These are phyloP conservation scores for Panzeria rudis DNA, from an alignment of 2,888 invertebrate species.

Conservation along the genomic window DNA sequence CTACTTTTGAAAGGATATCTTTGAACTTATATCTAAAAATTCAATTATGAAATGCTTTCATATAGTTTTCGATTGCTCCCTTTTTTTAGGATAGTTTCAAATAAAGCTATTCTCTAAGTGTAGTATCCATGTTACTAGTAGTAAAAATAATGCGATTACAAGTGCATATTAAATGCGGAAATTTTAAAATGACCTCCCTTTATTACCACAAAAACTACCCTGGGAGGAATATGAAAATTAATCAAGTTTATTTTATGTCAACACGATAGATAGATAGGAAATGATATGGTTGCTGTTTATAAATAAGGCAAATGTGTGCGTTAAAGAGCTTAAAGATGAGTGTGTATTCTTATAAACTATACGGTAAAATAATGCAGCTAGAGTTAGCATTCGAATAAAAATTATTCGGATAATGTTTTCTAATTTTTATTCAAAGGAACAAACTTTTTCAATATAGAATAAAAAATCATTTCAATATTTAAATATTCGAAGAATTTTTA, in stretches of 20 bases:
- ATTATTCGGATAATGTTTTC: no score
- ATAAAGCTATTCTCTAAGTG: conserved; percentile 9
- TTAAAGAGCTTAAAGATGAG: not conserved
- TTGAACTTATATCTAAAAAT: no score
- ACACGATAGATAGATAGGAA: conserved; percentile 73
- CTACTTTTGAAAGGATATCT: no score
- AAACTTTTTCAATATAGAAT: no score
- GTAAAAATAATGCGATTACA: not conserved
- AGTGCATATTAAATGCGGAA: conserved; percentile 50
- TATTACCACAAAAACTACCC: conserved; percentile 53
- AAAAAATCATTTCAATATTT: no score
- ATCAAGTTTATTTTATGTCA: conserved; percentile 77
- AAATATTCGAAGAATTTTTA: no score
- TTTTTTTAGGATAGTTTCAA: no score
- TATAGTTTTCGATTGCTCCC: no score
- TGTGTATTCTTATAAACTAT: not conserved
- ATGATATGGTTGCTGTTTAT: conserved; percentile 43
- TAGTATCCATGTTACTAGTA: not conserved
- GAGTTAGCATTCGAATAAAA: no score
- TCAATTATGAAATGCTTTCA: no score
- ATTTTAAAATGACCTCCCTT: conserved; percentile 53
- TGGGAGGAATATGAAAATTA: conserved; percentile 74
- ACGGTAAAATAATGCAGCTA: not conserved
- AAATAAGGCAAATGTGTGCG: not conserved
- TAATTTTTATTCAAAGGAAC: no score